These are phyloP conservation scores for Gandaritis pyraliata DNA, from an alignment of 2,888 invertebrate species.

Conservation along the genomic window DNA sequence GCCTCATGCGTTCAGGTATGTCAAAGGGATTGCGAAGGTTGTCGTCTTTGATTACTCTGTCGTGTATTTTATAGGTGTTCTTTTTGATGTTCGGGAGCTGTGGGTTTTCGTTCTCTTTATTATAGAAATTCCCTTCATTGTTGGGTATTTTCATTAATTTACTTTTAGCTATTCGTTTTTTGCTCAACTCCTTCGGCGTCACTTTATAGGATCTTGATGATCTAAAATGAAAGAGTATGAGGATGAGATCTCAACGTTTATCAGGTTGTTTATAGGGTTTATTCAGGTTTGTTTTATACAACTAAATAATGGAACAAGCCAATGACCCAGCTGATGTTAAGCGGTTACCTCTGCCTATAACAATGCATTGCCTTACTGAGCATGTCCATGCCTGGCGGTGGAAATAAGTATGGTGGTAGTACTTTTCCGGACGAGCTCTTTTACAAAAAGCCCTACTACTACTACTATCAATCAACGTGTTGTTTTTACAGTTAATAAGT, in stretches of 20 bases:
- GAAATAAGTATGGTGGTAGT: no score
- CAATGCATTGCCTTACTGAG: no score
- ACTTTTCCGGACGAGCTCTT: no score
- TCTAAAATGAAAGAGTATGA: constrained; percentile 27
- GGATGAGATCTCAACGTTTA: neutral
- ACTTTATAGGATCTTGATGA: constrained; percentile 1
- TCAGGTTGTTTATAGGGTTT: no score
- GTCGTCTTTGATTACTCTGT: constrained; percentile 33
- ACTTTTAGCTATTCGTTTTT: constrained; percentile 30
- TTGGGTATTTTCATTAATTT: constrained; percentile 36
- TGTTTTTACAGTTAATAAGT: no score
- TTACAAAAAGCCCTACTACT: no score
- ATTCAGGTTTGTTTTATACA: no score
- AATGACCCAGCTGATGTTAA: no score
- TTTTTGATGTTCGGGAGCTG: constrained; percentile 19
- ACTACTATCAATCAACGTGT: no score
- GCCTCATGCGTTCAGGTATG: constrained; percentile 38
- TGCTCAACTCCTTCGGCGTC: constrained; percentile 36
- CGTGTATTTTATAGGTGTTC: constrained; percentile 23
- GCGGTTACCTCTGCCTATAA: no score
- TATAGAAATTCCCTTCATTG: constrained; percentile 25
- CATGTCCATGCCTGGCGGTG: no score
- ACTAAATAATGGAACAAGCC: no score
- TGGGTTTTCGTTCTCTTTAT: constrained; percentile 37
- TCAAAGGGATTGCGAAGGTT: constrained; percentile 44